Evolutionary conservation across 2,113 vertebrate species (phyloP).

Genomic region (Acinonyx jubatus): DNA sequence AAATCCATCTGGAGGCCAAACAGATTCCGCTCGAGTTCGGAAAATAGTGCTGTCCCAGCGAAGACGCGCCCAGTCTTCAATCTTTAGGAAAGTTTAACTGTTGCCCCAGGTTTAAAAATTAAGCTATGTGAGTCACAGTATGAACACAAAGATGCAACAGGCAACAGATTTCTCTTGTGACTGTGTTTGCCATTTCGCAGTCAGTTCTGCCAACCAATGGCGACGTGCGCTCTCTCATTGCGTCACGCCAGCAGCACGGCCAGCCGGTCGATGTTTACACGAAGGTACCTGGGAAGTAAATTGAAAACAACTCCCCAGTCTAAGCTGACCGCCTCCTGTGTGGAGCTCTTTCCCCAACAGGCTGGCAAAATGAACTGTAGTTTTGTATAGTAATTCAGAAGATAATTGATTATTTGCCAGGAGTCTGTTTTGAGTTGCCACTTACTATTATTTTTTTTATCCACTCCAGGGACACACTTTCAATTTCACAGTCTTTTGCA

Average conservation of each 20-base stretch:
- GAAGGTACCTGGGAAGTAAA: constrained; percentile 19
- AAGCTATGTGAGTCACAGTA: constrained; percentile 18
- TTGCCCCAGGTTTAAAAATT: constrained; percentile 58
- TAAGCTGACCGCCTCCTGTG: not conserved
- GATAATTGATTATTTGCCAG: constrained; percentile 79
- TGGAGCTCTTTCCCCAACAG: constrained; percentile 15
- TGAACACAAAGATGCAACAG: constrained; percentile 24
- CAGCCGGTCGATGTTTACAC: not conserved
- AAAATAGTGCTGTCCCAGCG: not conserved
- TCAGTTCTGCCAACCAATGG: not conserved
- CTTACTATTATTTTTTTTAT: constrained; percentile 71
- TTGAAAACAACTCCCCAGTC: constrained; percentile 8
- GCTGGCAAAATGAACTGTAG: constrained; percentile 64
- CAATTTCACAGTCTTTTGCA: constrained; percentile 82
- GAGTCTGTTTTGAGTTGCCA: constrained; percentile 58
- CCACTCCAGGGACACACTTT: constrained; percentile 74
- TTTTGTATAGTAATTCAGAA: constrained; percentile 66
- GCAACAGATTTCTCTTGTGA: constrained; percentile 12
- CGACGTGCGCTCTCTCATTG: not conserved
- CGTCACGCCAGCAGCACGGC: not conserved
- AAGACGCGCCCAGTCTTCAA: not conserved
- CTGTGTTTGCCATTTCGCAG: not conserved
- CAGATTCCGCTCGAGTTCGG: not conserved
- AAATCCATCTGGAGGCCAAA: constrained; percentile 2
- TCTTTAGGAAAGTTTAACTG: constrained; percentile 29